Conservation (phyloP, 1,140 invertebrate species). For the Lanistes nyassanus region DNA sequence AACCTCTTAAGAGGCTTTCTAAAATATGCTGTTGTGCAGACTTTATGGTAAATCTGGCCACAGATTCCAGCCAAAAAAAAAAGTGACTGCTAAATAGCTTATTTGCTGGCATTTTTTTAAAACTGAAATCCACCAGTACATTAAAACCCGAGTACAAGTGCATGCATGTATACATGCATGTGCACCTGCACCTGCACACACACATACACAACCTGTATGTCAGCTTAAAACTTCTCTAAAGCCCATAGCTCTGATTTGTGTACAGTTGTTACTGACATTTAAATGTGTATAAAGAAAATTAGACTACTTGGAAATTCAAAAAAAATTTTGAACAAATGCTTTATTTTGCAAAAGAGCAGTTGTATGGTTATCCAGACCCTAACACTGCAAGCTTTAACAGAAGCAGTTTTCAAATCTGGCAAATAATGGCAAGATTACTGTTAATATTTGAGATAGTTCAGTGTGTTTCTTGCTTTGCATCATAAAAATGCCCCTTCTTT, state of each 20-base stretch:
- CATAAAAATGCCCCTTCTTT: neutral
- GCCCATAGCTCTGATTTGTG: too few species aligned
- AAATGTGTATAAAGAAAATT: too few species aligned
- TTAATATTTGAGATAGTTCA: neutral
- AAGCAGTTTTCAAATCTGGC: neutral
- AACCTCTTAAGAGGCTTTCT: neutral
- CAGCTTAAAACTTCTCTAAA: neutral
- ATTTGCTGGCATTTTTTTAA: slow-evolving; percentile 3
- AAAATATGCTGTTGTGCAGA: neutral
- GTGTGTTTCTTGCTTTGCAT: neutral
- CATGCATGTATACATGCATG: slow-evolving; percentile 3
- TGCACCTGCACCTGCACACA: slow-evolving; percentile 3
- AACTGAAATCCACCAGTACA: neutral
- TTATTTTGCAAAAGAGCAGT: neutral
- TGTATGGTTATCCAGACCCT: neutral
- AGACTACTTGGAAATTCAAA: too few species aligned
- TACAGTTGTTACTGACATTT: too few species aligned
- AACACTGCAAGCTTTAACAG: neutral
- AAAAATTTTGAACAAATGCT: neutral
- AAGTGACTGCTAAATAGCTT: slow-evolving; percentile 5
- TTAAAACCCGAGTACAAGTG: too few species aligned
- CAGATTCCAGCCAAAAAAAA: neutral
- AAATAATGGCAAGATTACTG: neutral
- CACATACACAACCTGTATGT: neutral
- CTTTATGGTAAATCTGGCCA: neutral